Evolutionary conservation across 2,888 invertebrate species (phyloP), one percentile per base, ranked within the genome.

Genomic region (Pachymerium ferrugineum): DNA sequence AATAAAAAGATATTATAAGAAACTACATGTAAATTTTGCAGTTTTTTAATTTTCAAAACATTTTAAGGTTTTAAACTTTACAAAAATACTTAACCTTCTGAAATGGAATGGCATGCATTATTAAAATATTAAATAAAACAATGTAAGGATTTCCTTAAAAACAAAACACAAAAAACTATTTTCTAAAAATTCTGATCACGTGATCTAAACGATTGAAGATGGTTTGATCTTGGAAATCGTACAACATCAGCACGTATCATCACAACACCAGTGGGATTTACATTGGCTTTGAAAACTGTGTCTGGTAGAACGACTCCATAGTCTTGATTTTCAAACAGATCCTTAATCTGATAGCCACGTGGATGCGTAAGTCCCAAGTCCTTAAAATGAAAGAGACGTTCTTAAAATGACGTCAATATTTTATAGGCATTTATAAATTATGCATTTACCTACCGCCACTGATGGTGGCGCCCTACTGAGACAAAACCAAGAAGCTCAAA

Each of bases 291-390:
- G 12, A 75, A 68, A 8, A 67, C 47, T 31, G 71, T 68, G 4
- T 90, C 90, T 31, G 93, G 90, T 54, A 89, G 89, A 71, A 94
- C 83, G 76, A 92, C 87, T 73, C 93, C 93, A 80, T 93, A 93
- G 81, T 92, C 91, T 8, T 93, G 93, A 79, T 93, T 92, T 83
- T 93, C 93, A 81, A 93, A 94, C 76, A 94, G 84, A 83, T 75
- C 74, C 16, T 42, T 73, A 10, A 94, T 92, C 83, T 89, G 87
- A 82, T 94, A 94, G 74, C 94, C 94, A 72, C 88, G 87, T 28
- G 89, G 89, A 80, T 90, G 91, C 78, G 89, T 88, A 1, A 94
- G 86, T 4, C 94, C 94, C 75, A 94, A 85, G 22, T 75, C 75
- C 74, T 75, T 16, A 62, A 29, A 72, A n/a, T 10, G 35, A 33